These are phyloP conservation scores for Pangasianodon hypophthalmus DNA, from an alignment of 2,113 vertebrate genomes.

Conservation along the genomic window DNA sequence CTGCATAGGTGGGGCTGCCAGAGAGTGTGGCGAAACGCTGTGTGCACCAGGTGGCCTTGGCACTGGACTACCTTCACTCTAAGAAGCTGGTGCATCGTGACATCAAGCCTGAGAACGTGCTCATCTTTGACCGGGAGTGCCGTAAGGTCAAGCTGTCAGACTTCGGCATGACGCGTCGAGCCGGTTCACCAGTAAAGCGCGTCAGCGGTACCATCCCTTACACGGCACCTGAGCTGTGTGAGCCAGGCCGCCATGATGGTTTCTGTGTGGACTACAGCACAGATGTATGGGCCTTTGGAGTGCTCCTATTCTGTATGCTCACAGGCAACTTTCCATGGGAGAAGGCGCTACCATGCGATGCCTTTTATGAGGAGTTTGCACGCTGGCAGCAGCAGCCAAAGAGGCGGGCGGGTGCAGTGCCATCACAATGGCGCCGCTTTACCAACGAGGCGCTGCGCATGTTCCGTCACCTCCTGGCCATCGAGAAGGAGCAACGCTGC, in stretches of 20 bases:
- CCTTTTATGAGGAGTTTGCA: slow-evolving; percentile 78
- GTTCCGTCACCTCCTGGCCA: slow-evolving; percentile 75
- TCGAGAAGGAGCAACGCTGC: slow-evolving; percentile 75
- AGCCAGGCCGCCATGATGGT: slow-evolving; percentile 69
- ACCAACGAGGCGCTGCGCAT: slow-evolving; percentile 75
- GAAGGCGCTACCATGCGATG: slow-evolving; percentile 74
- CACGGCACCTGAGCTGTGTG: slow-evolving; percentile 80
- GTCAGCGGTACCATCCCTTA: slow-evolving; percentile 83
- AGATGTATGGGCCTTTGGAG: slow-evolving; percentile 81
- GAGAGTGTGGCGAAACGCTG: slow-evolving; percentile 77
- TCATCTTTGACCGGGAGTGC: slow-evolving; percentile 81
- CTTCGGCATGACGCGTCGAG: slow-evolving; percentile 79
- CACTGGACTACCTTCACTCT: slow-evolving; percentile 78
- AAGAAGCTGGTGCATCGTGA: slow-evolving; percentile 80
- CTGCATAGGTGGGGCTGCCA: slow-evolving; percentile 74
- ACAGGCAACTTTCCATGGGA: slow-evolving; percentile 84
- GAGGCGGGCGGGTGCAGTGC: slow-evolving; percentile 58
- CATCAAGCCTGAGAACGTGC: slow-evolving; percentile 82
- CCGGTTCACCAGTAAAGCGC: slow-evolving; percentile 75
- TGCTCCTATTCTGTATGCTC: slow-evolving; percentile 82
- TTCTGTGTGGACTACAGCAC: slow-evolving; percentile 79
- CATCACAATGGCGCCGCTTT: slow-evolving; percentile 81
- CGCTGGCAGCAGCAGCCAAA: slow-evolving; percentile 73
- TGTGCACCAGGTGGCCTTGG: slow-evolving; percentile 79
- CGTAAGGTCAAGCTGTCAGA: slow-evolving; percentile 80